Evolutionary conservation across 2,888 invertebrate genomes (phyloP).

Genomic region (Apamea monoglypha): DNA sequence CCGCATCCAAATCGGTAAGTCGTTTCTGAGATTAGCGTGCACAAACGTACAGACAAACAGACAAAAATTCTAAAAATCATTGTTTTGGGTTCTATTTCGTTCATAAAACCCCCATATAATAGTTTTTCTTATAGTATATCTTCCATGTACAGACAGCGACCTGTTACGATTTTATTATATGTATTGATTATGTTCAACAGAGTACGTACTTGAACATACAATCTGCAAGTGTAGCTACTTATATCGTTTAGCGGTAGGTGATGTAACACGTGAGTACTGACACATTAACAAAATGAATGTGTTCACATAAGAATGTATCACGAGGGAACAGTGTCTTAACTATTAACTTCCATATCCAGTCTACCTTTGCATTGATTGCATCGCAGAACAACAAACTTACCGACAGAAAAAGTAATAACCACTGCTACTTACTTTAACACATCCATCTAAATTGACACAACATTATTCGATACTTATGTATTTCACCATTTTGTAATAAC

Average conservation of each 20-base stretch:
- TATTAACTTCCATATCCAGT: neutral
- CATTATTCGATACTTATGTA: neutral
- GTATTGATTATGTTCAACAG: too few species aligned
- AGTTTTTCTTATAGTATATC: too few species aligned
- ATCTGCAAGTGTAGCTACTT: neutral
- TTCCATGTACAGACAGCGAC: too few species aligned
- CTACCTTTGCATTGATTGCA: neutral
- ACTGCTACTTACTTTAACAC: neutral
- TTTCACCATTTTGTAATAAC: neutral
- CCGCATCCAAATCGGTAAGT: too few species aligned
- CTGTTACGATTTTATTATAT: too few species aligned
- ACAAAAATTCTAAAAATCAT: too few species aligned
- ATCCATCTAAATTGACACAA: neutral
- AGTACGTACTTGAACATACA: neutral
- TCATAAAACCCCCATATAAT: too few species aligned
- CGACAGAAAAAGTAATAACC: neutral
- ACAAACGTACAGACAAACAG: too few species aligned
- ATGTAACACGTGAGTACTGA: neutral
- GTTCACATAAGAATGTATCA: neutral
- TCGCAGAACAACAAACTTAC: neutral
- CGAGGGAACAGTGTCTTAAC: neutral
- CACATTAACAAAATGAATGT: neutral
- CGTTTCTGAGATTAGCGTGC: too few species aligned
- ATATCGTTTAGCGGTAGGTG: neutral
- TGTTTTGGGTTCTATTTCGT: too few species aligned